A percentile compares a stretch with the other conserved stretches of the same genome.
Conservation (phyloP, 2,113 vertebrate genomes). For the Rhinichthys klamathensis region DNA sequence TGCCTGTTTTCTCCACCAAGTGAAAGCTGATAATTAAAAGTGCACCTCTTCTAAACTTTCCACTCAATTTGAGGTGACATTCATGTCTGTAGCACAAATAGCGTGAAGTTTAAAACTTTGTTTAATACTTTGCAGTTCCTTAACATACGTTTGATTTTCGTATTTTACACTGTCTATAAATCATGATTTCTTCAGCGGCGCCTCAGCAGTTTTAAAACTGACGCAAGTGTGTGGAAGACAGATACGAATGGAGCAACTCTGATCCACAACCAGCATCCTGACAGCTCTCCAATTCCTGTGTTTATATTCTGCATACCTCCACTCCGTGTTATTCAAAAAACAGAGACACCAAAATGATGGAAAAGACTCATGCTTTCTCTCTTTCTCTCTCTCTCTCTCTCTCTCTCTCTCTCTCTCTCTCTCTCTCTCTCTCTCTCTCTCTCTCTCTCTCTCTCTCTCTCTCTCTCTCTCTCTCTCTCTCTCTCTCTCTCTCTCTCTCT, state of each 20-base stretch:
- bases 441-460: constrained; percentile 54
- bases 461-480: constrained; percentile 18
- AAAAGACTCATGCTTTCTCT: constrained; percentile 70
- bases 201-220: constrained; percentile 22
- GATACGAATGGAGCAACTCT: constrained; percentile 59
- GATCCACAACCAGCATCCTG: constrained; percentile 77
- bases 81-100: not conserved
- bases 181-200: constrained; percentile 1
- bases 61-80: not conserved
- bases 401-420: not conserved
- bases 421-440: constrained; percentile 42
- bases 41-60: not conserved
- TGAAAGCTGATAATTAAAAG: not conserved
- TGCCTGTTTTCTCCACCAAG: not conserved
- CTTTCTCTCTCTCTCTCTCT: constrained; percentile 32
- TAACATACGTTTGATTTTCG: not conserved
- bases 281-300: constrained; percentile 75
- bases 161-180: constrained; percentile 4
- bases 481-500: constrained; percentile 53
- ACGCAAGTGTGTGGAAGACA: constrained; percentile 40
- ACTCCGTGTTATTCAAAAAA: constrained; percentile 80
- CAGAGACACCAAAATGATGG: constrained; percentile 77
- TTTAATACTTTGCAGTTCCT: not conserved
- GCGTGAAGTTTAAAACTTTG: not conserved
- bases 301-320: constrained; percentile 81